phyloP scores from a whole-genome alignment of 2,888 invertebrate species.

The Odontothrips loti region DNA sequence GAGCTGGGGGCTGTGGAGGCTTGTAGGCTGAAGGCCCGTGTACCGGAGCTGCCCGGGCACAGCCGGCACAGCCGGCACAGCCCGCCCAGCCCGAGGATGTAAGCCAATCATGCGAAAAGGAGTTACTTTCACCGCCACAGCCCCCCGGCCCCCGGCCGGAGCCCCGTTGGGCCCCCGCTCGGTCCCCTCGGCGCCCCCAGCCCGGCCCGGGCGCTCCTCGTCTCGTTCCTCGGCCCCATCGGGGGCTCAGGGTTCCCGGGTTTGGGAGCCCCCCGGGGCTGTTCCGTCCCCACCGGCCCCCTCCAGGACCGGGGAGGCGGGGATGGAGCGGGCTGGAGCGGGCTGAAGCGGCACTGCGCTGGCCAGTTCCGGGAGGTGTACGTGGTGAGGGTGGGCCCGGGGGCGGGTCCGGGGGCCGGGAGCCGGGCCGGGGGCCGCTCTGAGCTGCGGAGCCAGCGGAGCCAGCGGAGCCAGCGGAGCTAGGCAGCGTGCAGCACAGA shows the following conservation, averaged over 20 bases:
- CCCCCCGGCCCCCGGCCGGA: not conserved
- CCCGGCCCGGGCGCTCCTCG: too few species aligned
- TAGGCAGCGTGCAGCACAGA: constrained; percentile 6
- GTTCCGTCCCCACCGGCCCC: not conserved
- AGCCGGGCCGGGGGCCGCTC: not conserved
- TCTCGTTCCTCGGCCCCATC: not conserved
- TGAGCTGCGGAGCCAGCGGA: not conserved
- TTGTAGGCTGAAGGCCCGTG: too few species aligned
- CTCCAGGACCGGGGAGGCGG: not conserved
- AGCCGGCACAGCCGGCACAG: too few species aligned
- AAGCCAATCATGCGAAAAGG: not conserved
- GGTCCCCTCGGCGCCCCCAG: not conserved
- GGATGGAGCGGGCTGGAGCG: not conserved
- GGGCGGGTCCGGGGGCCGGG: not conserved
- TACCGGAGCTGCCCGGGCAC: too few species aligned
- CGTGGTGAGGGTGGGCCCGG: not conserved
- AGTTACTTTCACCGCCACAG: not conserved
- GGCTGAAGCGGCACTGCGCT: not conserved
- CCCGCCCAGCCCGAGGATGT: not conserved
- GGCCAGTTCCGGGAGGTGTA: constrained; percentile 5
- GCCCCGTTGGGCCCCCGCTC: not conserved
- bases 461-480: not conserved
- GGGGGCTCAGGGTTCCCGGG: not conserved
- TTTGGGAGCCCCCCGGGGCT: not conserved
- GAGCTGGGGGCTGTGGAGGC: too few species aligned